These are phyloP conservation scores for Gerris lacustris DNA, from an alignment of 2,888 invertebrate genomes.

Conservation along the genomic window DNA sequence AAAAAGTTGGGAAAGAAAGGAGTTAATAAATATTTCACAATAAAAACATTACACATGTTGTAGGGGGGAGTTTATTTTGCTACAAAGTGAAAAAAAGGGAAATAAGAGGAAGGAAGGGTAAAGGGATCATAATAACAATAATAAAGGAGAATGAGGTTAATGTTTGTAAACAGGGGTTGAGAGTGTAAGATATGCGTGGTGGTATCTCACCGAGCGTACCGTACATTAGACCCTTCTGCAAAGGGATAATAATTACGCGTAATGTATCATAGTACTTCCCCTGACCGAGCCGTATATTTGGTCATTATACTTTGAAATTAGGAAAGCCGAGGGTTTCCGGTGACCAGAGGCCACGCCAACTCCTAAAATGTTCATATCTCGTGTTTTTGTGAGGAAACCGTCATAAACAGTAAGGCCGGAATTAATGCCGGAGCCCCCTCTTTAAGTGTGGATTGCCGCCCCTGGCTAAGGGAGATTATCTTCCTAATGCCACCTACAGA, in stretches of 20 bases:
- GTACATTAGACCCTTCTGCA: background rate
- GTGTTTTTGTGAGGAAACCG: constrained; percentile 7
- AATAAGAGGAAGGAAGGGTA: background rate
- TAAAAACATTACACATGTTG: no score
- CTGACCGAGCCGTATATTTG: background rate
- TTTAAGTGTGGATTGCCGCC: background rate
- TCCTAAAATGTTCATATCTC: constrained; percentile 7
- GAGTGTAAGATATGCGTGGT: background rate
- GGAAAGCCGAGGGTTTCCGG: constrained; percentile 1
- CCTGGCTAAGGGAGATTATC: background rate
- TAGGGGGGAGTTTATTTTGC: background rate
- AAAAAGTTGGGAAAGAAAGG: no score
- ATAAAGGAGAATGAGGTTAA: constrained; percentile 2
- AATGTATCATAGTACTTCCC: constrained; percentile 3
- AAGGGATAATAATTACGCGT: constrained; percentile 8
- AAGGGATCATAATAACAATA: background rate
- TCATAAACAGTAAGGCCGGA: background rate
- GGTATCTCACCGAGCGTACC: background rate
- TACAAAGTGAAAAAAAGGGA: background rate
- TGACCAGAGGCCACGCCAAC: background rate
- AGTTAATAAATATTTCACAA: no score
- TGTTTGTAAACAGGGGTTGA: background rate
- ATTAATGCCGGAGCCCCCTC: background rate
- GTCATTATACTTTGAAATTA: constrained; percentile 9
- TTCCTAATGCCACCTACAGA: background rate